phyloP scores from a whole-genome alignment of 2,113 vertebrate genomes.

The Bucco capensis region DNA sequence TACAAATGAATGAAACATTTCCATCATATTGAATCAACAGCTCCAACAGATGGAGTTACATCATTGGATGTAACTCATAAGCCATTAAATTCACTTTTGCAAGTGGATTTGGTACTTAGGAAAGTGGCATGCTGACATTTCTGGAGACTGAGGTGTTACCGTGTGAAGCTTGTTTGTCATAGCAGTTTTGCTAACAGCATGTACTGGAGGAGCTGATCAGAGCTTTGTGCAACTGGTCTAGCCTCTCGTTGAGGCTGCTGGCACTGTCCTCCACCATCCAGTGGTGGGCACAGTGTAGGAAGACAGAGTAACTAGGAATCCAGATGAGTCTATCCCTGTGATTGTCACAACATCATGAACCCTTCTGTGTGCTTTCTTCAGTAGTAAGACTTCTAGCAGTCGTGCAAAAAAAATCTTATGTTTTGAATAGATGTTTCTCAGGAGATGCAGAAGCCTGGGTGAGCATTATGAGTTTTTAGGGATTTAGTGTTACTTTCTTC shows the following conservation, averaged over 20 bases:
- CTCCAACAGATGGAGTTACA: neutral
- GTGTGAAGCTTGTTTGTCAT: neutral
- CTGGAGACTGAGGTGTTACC: neutral
- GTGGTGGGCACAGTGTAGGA: too few species aligned
- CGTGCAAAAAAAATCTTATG: neutral
- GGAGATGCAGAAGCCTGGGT: neutral
- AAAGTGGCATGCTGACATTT: neutral
- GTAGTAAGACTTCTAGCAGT: neutral
- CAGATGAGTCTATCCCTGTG: neutral
- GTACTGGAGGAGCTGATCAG: neutral
- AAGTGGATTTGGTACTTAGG: neutral
- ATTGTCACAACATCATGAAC: neutral
- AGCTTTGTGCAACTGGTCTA: neutral
- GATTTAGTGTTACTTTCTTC: neutral
- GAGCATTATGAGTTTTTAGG: neutral
- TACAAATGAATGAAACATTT: slow-evolving; percentile 48
- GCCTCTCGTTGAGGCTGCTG: neutral
- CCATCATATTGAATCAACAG: slow-evolving; percentile 59
- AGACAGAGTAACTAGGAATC: neutral
- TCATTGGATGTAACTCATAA: neutral
- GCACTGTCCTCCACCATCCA: neutral
- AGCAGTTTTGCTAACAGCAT: neutral
- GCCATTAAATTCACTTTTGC: neutral
- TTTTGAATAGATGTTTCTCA: neutral
- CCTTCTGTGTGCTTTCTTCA: neutral